Base-by-base conservation (phyloP, 2,113 vertebrate genomes). In the Rhombomys opimus region DNA sequence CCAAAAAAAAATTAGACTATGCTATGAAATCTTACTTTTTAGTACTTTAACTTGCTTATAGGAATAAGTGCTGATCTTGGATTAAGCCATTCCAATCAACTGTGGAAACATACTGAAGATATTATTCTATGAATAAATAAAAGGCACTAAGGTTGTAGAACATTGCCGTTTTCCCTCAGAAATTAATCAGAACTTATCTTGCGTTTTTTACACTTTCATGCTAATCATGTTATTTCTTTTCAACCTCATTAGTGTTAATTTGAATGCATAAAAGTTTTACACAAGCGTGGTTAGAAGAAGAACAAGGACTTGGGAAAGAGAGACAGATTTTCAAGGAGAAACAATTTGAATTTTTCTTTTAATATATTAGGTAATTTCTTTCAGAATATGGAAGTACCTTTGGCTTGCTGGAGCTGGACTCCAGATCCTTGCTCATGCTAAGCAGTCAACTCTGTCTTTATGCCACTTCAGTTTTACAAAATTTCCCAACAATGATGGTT, bases 61-160 rank as follows among this genome's bases (percentile, higher is more conserved):
- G 77, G n/a, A 82, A 76, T 8, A 82, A 94, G 38, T 65, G 22
- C 11, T 96, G 20, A 85, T 17, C 46, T 95, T 68, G 78, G 41
- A 93, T 95, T 94, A 77, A 96, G 61, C 41, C 72, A 96, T 84
- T 25, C 59, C 81, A 92, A 85, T 92, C 96, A 95, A 88, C 90
- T 72, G 32, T 76, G 18, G 41, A 86, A 96, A 85, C 67, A 77
- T 76, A 88, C 4, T n/a, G 84, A 91, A 73, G 81, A 52, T 90
- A 32, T 57, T 97, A 27, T 96, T 67, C 87, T 78, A 78, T 54
- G 4, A 57, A 92, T 85, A 1, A 50, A 30, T 77, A 57, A 87
- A 93, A 87, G 14, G 30, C 70, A 52, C 27, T 65, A 52, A 89
- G 68, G 22, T 17, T 80, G 10, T 78, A 7, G 41, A 76, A 76